Evolutionary conservation across 2,797 vertebrate genomes (phyloP).

Genomic region (Numenius phaeopus): DNA sequence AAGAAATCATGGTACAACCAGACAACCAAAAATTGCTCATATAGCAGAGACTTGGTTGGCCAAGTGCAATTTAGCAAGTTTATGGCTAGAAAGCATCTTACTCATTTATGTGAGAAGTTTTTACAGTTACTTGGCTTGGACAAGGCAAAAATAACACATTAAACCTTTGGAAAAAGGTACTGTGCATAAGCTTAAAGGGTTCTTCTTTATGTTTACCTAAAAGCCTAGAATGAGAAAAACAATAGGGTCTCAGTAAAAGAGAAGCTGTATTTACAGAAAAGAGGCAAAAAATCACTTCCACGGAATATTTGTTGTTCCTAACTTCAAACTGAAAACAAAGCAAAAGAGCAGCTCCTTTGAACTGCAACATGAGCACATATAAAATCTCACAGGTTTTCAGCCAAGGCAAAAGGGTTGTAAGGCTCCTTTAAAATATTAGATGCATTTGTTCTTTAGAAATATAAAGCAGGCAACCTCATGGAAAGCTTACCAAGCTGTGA

Average conservation of each 20-base stretch:
- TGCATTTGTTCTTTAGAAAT: neutral
- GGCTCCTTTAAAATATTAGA: neutral
- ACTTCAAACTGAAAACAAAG: neutral
- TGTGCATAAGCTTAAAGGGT: neutral
- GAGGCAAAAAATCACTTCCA: neutral
- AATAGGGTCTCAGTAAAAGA: neutral
- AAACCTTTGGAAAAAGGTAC: neutral
- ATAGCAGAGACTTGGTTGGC: neutral
- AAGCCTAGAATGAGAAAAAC: neutral
- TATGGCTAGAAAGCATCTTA: neutral
- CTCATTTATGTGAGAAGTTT: neutral
- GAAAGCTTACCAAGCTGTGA: neutral
- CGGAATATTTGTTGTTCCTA: accelerated
- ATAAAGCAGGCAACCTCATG: neutral
- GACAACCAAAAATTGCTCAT: neutral
- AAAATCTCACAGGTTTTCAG: neutral
- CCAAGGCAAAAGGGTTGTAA: neutral
- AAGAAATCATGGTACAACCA: neutral
- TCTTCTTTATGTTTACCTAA: neutral
- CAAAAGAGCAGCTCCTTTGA: neutral
- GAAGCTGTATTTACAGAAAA: neutral
- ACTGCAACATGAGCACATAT: neutral
- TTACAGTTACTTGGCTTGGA: neutral
- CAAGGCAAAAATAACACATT: neutral
- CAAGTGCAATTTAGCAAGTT: neutral